Evolutionary conservation across 2,797 vertebrate genomes (phyloP), one percentile per base, ranked within the genome.

Genomic region (Syngnathus acus): DNA sequence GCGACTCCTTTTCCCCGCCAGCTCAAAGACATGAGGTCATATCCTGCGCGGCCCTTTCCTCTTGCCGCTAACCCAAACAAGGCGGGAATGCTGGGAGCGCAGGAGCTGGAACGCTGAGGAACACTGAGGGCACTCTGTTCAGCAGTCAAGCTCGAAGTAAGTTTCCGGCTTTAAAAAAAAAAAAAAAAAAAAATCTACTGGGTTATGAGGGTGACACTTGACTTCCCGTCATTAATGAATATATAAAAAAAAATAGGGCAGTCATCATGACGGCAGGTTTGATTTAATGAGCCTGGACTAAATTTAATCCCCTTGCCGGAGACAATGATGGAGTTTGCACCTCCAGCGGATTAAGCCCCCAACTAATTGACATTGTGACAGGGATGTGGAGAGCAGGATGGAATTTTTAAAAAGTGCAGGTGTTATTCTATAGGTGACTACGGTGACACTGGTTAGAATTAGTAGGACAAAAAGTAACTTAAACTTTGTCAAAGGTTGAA

Each of bases 1-100:
- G 26, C 14, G 14, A 57, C 13, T 78, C 82, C 85, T 88, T 89
- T 89, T 87, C 60, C 88, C 90, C 26, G 55, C 55, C 55, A 32
- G 26, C 55, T 91, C 84, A 84, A 86, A 92, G 91, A 88, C 87
- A 88, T 92, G 87, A 92, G 86, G 89, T 91, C 84, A 92, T 89
- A 89, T 92, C 91, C 91, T 92, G 89, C 69, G 85, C 84, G 68
- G 86, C 87, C 89, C 87, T 90, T 91, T 90, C 90, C 89, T 89
- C 75, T 88, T 71, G 79, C 72, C 65, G 82, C 87, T 90, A 91
- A 91, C 90, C 91, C 89, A 91, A 92, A 92, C 87, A 90, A 88
- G 81, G 71, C 77, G 83, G 84, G 87, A 88, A 89, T 87, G 87
- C 78, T 9, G 66, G 65, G 65, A 65, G 71, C 66, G 54, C 26